Conservation (phyloP, 2,888 invertebrate species). For the Dasysyrphus tricinctus region DNA sequence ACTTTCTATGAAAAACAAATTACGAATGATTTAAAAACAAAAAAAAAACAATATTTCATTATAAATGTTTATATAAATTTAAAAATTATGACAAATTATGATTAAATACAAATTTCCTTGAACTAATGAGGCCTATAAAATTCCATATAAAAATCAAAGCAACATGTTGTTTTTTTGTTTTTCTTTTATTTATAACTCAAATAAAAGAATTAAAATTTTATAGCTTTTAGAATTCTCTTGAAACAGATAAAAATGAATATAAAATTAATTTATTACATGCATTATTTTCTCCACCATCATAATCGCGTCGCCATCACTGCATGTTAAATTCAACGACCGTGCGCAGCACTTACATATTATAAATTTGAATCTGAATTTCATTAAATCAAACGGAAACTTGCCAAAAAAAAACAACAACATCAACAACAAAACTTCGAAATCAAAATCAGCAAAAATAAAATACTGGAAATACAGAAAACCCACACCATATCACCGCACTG, state of each 20-base stretch:
- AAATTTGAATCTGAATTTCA: conserved; percentile 39
- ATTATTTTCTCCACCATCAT: conserved; percentile 20
- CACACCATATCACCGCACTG: conserved; percentile 7
- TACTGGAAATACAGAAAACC: conserved; percentile 19
- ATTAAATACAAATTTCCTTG: too few species aligned
- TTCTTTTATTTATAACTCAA: too few species aligned
- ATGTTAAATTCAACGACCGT: conserved; percentile 14
- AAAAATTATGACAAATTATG: too few species aligned
- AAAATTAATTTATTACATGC: conserved; percentile 40
- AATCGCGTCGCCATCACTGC: not conserved
- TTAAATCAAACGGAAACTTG: conserved; percentile 54
- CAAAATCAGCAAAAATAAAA: conserved; percentile 40
- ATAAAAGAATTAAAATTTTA: not conserved
- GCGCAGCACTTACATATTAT: not conserved
- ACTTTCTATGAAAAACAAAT: too few species aligned
- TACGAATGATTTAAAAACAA: too few species aligned
- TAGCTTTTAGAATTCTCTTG: conserved; percentile 10
- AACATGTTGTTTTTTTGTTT: too few species aligned
- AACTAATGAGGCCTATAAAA: too few species aligned
- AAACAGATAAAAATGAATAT: conserved; percentile 34
- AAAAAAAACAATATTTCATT: too few species aligned
- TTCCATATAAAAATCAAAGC: too few species aligned
- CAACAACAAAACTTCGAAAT: conserved; percentile 1
- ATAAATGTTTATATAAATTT: too few species aligned
- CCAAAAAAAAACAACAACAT: conserved; percentile 48